Percentiles rank a stretch among this genome's conserved stretches.
Conservation (phyloP, 2,888 invertebrate genomes). For the Coleophora flavipennella region DNA sequence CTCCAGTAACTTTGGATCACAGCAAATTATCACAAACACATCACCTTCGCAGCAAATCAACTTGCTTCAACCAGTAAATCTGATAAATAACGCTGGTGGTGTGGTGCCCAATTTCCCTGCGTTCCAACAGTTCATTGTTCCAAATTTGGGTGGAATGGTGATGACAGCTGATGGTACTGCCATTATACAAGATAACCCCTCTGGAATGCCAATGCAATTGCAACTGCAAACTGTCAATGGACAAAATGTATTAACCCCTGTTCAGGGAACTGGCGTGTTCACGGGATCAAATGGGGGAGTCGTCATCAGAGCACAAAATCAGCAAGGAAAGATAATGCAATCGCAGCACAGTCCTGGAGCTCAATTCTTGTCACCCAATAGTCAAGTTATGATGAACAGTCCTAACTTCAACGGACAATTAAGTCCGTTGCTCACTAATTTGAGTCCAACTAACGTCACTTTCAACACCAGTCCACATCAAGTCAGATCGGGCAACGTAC, state of each 20-base stretch:
- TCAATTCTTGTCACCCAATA: slow-evolving; percentile 82
- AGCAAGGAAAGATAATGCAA: slow-evolving; percentile 79
- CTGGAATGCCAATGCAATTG: slow-evolving; percentile 78
- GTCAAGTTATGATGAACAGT: slow-evolving; percentile 83
- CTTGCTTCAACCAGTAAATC: slow-evolving; percentile 85
- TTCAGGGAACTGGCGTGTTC: slow-evolving; percentile 77
- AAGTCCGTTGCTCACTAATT: slow-evolving; percentile 83
- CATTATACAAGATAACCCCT: slow-evolving; percentile 79
- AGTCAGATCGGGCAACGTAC: slow-evolving; percentile 67
- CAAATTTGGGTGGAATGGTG: slow-evolving; percentile 86
- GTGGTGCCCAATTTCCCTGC: slow-evolving; percentile 84
- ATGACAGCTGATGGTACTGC: slow-evolving; percentile 87
- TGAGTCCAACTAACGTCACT: slow-evolving; percentile 79
- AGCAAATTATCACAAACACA: slow-evolving; percentile 77
- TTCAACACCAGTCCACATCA: slow-evolving; percentile 72
- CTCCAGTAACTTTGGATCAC: slow-evolving; percentile 74
- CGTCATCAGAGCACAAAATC: slow-evolving; percentile 83
- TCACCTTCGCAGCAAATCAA: slow-evolving; percentile 77
- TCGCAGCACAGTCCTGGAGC: slow-evolving; percentile 78
- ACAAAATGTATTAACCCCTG: slow-evolving; percentile 82
- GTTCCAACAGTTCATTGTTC: slow-evolving; percentile 87
- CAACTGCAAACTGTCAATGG: slow-evolving; percentile 87
- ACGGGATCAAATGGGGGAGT: slow-evolving; percentile 81
- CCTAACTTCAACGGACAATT: slow-evolving; percentile 81
- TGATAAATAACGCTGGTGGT: slow-evolving; percentile 79